Conservation (phyloP, 2,113 vertebrate genomes). For the Ammodytes marinus region DNA sequence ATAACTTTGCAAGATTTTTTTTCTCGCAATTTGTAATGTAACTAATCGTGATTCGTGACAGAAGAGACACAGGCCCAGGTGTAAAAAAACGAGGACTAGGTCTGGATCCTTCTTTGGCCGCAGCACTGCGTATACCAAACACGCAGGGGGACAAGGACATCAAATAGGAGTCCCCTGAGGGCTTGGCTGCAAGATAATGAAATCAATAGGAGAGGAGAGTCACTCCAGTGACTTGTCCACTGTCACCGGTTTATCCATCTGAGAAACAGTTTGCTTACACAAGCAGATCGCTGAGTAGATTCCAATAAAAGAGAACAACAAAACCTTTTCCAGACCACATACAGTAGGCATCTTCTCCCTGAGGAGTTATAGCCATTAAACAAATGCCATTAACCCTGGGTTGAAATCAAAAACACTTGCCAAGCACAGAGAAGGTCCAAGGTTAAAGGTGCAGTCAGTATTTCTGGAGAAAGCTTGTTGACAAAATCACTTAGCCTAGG, state of each 20-base stretch:
- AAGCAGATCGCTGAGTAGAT: constrained; percentile 57
- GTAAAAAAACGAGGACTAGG: background rate
- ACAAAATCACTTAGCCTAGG: too few relatives aligned
- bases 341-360: constrained; percentile 20
- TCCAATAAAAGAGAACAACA: constrained; percentile 51
- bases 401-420: constrained; percentile 31
- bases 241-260: constrained; percentile 57
- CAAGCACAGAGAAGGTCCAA: constrained; percentile 10
- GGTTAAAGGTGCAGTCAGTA: constrained; percentile 4
- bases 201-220: constrained; percentile 69
- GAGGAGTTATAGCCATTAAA: constrained; percentile 39
- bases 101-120: constrained; percentile 21
- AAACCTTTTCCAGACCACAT: constrained; percentile 11
- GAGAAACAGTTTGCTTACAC: constrained; percentile 71
- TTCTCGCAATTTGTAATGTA: background rate
- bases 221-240: constrained; percentile 49
- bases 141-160: constrained; percentile 51
- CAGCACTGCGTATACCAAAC: background rate
- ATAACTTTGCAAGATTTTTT: background rate
- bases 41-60: background rate
- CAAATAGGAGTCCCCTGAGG: constrained; percentile 42
- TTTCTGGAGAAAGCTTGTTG: too few relatives aligned
- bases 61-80: background rate
- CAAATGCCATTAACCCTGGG: constrained; percentile 46
- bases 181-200: constrained; percentile 59